A percentile compares a stretch with the other conserved stretches of the same genome.
These are phyloP conservation scores for Philhelius pedissequus DNA, from an alignment of 2,888 invertebrate genomes.

Conservation along the genomic window DNA sequence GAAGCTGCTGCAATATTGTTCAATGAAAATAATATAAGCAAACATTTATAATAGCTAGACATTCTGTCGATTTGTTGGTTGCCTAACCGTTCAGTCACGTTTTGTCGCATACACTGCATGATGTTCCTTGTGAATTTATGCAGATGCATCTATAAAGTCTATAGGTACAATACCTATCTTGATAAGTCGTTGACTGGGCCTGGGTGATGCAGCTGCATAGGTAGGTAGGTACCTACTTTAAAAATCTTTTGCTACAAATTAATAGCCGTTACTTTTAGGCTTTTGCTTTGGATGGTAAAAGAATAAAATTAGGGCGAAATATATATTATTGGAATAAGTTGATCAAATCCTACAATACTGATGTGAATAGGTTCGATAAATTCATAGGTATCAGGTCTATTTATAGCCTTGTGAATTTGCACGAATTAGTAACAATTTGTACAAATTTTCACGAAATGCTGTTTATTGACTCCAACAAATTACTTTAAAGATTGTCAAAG, in stretches of 20 bases:
- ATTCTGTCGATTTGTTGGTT: constrained; percentile 40
- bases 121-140: constrained; percentile 3
- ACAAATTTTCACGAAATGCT: no score
- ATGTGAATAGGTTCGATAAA: no score
- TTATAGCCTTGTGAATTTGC: no score
- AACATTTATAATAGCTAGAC: constrained; percentile 23
- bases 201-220: background rate
- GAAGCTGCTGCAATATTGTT: constrained; percentile 19
- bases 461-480: no score
- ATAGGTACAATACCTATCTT: background rate
- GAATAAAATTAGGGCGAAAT: no score
- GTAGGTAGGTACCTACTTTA: background rate
- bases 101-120: constrained; percentile 47
- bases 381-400: no score
- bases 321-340: no score
- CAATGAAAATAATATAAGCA: constrained; percentile 26
- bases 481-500: no score
- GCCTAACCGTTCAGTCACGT: constrained; percentile 48
- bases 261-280: background rate
- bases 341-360: no score
- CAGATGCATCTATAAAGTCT: constrained; percentile 11
- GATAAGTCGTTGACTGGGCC: constrained; percentile 8
- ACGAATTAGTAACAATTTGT: no score
- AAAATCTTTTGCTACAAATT: background rate
- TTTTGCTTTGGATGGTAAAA: no score